phyloP scores from a whole-genome alignment of 2,113 vertebrate genomes.

The Upupa epops region DNA sequence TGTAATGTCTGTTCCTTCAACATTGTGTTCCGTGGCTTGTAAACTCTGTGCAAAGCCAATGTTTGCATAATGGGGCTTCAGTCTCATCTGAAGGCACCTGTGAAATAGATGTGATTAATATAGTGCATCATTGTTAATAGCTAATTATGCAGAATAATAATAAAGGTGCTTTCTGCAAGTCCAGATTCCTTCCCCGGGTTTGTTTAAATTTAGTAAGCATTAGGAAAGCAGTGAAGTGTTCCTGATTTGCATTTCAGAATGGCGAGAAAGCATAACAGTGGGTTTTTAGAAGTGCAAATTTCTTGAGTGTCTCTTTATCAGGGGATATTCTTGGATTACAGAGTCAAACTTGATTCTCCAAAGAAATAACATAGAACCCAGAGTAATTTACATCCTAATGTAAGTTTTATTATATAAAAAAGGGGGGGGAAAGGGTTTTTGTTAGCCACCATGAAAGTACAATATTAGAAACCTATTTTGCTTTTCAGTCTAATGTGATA shows the following conservation, averaged over 20 bases:
- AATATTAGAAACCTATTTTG: neutral
- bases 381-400: neutral
- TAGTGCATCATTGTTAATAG: neutral
- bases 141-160: conserved; percentile 26
- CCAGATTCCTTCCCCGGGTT: neutral
- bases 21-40: neutral
- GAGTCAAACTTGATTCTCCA: neutral
- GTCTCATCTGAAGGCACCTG: neutral
- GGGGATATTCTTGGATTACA: neutral
- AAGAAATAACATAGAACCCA: neutral
- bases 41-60: neutral
- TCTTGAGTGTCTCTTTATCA: neutral
- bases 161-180: neutral
- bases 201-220: conserved; percentile 21
- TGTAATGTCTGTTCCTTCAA: neutral
- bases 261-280: neutral
- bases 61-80: neutral
- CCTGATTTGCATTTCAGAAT: conserved; percentile 31
- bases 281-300: conserved; percentile 27
- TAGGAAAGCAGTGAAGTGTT: neutral
- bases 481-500: neutral
- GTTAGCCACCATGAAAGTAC: neutral
- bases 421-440: neutral
- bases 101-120: conserved; percentile 11
- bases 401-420: neutral